Percentiles rank a stretch among this genome's conserved stretches.
Evolutionary conservation across 2,113 vertebrate species (phyloP).

Genomic region (Poeciliopsis occidentalis): DNA sequence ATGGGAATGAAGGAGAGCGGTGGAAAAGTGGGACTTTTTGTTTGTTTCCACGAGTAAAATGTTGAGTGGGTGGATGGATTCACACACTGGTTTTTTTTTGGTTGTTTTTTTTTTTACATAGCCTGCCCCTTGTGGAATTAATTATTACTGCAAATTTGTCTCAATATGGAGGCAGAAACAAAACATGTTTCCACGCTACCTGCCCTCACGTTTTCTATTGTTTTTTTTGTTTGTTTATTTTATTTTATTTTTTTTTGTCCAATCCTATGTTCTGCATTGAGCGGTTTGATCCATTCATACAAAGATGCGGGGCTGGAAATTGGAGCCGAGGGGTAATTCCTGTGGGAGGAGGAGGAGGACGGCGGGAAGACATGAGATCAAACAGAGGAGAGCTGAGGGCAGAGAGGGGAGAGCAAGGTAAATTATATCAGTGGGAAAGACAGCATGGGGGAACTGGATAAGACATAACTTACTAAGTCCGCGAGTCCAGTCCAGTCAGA

Average conservation of each 20-base stretch:
- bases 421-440: constrained; percentile 35
- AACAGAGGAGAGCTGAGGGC: constrained; percentile 18
- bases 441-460: constrained; percentile 19
- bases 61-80: constrained; percentile 27
- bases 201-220: not conserved
- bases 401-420: constrained; percentile 24
- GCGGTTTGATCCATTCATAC: constrained; percentile 16
- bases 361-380: constrained; percentile 35
- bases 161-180: not conserved
- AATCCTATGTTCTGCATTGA: constrained; percentile 21
- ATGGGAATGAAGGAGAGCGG: not conserved
- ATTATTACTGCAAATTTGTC: constrained; percentile 18
- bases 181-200: constrained; percentile 3
- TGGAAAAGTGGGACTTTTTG: constrained; percentile 2
- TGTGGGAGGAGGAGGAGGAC: constrained; percentile 20
- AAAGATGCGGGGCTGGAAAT: constrained; percentile 18
- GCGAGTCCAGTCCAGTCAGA: not conserved
- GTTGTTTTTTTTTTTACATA: too few relatives aligned
- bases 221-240: too few relatives aligned
- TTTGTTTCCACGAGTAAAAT: constrained; percentile 30
- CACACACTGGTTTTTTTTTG: not conserved
- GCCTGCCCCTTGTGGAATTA: constrained; percentile 44
- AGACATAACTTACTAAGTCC: constrained; percentile 22
- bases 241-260: constrained; percentile 6
- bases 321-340: not conserved